phyloP scores from a whole-genome alignment of 1,140 invertebrate species.

The Drosophila mayri region DNA sequence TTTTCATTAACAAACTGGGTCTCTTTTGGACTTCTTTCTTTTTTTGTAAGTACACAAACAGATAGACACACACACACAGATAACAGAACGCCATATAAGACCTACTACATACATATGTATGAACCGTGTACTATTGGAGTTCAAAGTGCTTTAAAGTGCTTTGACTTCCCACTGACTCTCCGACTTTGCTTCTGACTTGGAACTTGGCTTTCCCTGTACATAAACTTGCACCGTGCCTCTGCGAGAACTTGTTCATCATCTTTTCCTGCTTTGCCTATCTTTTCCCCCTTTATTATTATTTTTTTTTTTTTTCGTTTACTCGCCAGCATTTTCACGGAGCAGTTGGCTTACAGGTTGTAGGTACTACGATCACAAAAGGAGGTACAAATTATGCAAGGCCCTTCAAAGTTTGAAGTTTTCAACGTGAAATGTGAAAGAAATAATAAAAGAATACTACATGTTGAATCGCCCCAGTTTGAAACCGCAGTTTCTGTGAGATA shows the following conservation, averaged over 20 bases:
- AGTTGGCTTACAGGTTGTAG: constrained; percentile 40
- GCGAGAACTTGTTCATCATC: constrained; percentile 52
- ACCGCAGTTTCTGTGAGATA: background rate
- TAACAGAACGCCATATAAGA: constrained; percentile 14
- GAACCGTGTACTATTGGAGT: constrained; percentile 37
- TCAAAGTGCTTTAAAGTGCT: constrained; percentile 78
- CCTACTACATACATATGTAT: background rate
- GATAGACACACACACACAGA: constrained; percentile 18
- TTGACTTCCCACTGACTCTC: constrained; percentile 64
- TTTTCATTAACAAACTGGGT: constrained; percentile 55
- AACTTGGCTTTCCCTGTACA: constrained; percentile 20
- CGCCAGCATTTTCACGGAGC: constrained; percentile 1
- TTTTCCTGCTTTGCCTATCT: constrained; percentile 49
- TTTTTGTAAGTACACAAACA: constrained; percentile 23
- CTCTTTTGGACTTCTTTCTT: constrained; percentile 9
- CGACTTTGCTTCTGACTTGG: constrained; percentile 23
- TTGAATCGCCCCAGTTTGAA: background rate
- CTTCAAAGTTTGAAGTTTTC: constrained; percentile 35
- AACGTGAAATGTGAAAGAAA: constrained; percentile 2
- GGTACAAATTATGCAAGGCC: constrained; percentile 55
- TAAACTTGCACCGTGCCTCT: background rate
- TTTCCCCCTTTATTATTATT: constrained; percentile 1
- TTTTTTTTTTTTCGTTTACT: background rate
- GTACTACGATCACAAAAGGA: constrained; percentile 14
- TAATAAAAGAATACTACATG: background rate